phyloP scores from a whole-genome alignment of 2,888 invertebrate species.

The Entomobrya multifasciata region DNA sequence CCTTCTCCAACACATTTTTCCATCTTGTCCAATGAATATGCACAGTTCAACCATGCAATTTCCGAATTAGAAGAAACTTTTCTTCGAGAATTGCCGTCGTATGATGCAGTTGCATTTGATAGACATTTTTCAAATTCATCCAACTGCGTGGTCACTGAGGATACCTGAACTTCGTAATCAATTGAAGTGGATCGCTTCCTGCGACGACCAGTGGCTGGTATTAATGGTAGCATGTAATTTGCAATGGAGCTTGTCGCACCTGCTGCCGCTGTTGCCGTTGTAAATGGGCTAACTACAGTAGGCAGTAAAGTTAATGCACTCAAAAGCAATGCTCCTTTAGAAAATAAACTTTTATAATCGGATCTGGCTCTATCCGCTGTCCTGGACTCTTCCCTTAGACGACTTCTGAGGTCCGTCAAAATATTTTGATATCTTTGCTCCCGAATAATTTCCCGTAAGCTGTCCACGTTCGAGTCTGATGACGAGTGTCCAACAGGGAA shows the following conservation, averaged over 20 bases:
- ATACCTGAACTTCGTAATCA: too few species aligned
- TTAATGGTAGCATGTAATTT: conserved; percentile 70
- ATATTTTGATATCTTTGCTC: conserved; percentile 78
- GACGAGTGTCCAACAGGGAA: not conserved
- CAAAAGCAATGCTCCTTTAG: conserved; percentile 79
- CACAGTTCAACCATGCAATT: conserved; percentile 56
- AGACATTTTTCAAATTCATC: conserved; percentile 62
- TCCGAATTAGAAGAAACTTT: not conserved
- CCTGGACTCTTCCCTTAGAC: conserved; percentile 74
- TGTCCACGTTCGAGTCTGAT: conserved; percentile 54
- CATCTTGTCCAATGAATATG: conserved; percentile 41
- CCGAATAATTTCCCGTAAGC: conserved; percentile 75
- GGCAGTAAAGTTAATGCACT: conserved; percentile 78
- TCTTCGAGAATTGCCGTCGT: not conserved
- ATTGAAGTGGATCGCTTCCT: conserved; percentile 47
- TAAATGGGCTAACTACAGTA: conserved; percentile 66
- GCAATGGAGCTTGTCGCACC: conserved; percentile 56
- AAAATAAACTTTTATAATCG: conserved; percentile 76
- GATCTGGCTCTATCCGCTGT: conserved; percentile 73
- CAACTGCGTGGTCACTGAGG: conserved; percentile 4
- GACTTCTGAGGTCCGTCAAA: conserved; percentile 74
- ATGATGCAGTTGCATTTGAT: conserved; percentile 10
- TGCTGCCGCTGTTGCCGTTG: conserved; percentile 68
- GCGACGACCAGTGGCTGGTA: conserved; percentile 53
- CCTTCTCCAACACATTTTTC: conserved; percentile 15